These are phyloP conservation scores for Engystomops pustulosus DNA, from an alignment of 2,113 vertebrate genomes.

Conservation along the genomic window DNA sequence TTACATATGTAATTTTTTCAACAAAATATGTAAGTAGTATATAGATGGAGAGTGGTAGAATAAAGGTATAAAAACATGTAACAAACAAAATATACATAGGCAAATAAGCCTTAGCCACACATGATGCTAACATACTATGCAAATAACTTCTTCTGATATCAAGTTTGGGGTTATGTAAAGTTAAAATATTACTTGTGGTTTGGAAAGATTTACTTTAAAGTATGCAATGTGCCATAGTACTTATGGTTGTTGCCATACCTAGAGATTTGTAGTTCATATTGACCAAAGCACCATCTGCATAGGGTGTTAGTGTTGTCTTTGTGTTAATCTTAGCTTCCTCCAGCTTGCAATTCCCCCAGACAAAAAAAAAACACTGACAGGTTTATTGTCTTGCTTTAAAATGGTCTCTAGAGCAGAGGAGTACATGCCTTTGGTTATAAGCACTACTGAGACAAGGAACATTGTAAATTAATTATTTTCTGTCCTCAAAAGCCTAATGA, in stretches of 20 bases:
- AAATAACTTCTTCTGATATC: too few species aligned
- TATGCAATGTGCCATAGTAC: neutral
- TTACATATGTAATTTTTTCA: too few species aligned
- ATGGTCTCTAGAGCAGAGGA: constrained; percentile 1
- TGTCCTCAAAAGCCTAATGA: neutral
- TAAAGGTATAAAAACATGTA: too few species aligned
- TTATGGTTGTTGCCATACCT: neutral
- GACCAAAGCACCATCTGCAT: neutral
- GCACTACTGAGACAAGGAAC: neutral
- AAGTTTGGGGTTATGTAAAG: too few species aligned
- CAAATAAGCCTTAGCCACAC: too few species aligned
- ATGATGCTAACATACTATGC: too few species aligned
- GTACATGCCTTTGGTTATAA: constrained; percentile 15
- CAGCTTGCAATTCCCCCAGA: neutral
- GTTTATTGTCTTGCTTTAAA: neutral
- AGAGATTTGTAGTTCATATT: neutral
- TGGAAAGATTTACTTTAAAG: too few species aligned
- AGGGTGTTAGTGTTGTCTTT: neutral
- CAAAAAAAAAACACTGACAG: neutral
- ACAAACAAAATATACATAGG: too few species aligned
- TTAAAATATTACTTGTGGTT: too few species aligned
- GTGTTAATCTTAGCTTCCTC: neutral
- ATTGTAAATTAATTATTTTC: constrained; percentile 8
- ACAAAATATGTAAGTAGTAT: too few species aligned
- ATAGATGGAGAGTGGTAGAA: too few species aligned